phyloP scores from a whole-genome alignment of 37 sponge, comb jelly and placozoan species.

The Cliona cf. orientalis region DNA sequence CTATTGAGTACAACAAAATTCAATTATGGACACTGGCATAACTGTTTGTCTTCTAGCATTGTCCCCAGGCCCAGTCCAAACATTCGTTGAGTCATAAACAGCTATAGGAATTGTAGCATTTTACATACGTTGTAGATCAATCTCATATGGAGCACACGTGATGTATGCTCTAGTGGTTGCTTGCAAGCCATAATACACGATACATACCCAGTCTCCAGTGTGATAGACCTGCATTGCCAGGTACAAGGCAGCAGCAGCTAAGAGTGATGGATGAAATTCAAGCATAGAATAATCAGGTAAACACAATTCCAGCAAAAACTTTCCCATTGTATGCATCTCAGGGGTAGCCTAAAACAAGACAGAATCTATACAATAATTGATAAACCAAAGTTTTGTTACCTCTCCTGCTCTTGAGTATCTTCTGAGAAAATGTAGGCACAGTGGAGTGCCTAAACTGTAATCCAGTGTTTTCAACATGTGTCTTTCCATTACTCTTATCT shows the following conservation, averaged over 20 bases:
- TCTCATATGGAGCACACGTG: not conserved
- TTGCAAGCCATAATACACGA: too few relatives aligned
- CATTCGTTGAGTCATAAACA: too few relatives aligned
- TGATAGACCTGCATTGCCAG: conserved; percentile 65
- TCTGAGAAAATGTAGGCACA: conserved; percentile 93
- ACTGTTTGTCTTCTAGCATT: too few relatives aligned
- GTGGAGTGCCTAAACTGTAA: conserved; percentile 91
- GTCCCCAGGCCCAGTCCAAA: too few relatives aligned
- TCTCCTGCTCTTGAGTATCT: conserved; percentile 97
- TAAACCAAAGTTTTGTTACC: conserved; percentile 30
- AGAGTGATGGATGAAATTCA: conserved; percentile 75
- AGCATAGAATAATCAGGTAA: conserved; percentile 83
- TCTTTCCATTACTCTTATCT: conserved; percentile 91
- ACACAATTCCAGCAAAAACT: conserved; percentile 92
- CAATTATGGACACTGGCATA: too few relatives aligned
- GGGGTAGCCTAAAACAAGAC: conserved; percentile 65
- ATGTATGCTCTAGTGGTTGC: not conserved
- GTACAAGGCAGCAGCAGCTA: conserved; percentile 92
- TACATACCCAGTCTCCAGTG: conserved; percentile 61
- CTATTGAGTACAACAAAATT: too few relatives aligned
- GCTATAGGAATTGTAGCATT: too few relatives aligned
- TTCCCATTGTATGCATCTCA: conserved; percentile 93
- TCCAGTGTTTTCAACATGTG: conserved; percentile 80
- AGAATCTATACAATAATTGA: not conserved
- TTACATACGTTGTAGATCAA: not conserved